phyloP scores from a whole-genome alignment of 2,113 vertebrate species.

The Turnix velox region DNA sequence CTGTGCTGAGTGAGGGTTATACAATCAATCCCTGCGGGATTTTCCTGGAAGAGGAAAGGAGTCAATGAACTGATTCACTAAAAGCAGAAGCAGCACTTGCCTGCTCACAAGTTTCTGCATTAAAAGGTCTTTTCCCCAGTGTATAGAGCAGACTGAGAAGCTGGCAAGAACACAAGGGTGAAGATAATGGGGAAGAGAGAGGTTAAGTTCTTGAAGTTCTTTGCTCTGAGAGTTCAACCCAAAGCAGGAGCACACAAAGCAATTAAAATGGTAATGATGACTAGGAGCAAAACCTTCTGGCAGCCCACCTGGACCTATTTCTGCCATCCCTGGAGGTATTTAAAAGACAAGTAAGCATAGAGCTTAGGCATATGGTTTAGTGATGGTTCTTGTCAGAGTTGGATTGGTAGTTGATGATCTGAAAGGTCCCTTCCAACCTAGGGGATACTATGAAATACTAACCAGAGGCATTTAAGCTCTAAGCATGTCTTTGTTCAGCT shows the following conservation, averaged over 20 bases:
- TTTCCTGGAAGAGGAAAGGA: conserved; percentile 29
- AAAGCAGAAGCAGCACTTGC: conserved; percentile 22
- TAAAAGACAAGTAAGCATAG: too few species aligned
- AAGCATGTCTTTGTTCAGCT: background rate
- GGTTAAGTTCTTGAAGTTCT: background rate
- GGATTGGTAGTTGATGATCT: too few species aligned
- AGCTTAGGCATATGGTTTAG: too few species aligned
- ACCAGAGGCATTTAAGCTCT: background rate
- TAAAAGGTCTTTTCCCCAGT: background rate
- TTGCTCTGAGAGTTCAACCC: background rate
- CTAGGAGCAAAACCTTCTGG: background rate
- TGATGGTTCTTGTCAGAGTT: too few species aligned
- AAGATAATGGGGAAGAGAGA: background rate
- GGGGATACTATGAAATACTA: too few species aligned
- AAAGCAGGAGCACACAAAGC: fast-evolving
- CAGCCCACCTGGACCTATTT: background rate
- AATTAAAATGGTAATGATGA: background rate
- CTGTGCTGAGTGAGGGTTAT: conserved; percentile 5
- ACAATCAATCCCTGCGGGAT: background rate
- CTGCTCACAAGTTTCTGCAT: background rate
- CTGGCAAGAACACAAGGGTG: background rate
- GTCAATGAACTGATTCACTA: conserved; percentile 43
- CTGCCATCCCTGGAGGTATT: too few species aligned
- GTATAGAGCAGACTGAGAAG: background rate
- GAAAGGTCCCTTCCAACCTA: too few species aligned